A percentile compares a stretch with the other conserved stretches of the same genome.
These are phyloP conservation scores for Petrocephalus microphthalmus DNA, from an alignment of 2,113 vertebrate genomes.

Conservation along the genomic window DNA sequence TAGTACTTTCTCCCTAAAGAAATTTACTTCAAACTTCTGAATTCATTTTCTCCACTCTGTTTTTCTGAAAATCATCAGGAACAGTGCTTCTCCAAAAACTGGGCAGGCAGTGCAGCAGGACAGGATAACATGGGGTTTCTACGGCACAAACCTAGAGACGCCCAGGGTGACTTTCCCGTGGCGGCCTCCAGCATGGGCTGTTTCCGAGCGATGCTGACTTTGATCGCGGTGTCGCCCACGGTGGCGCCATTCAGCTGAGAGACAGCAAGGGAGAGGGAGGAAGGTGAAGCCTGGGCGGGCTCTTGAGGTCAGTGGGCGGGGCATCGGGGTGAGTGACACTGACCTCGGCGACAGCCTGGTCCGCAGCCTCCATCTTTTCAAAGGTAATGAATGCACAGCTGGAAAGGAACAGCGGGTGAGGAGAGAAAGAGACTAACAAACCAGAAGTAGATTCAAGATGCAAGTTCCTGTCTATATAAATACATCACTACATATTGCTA, in stretches of 20 bases:
- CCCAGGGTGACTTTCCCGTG: slow-evolving; percentile 80
- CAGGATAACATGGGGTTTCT: not conserved
- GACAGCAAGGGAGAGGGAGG: not conserved
- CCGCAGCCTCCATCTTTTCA: slow-evolving; percentile 88
- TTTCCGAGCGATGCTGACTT: slow-evolving; percentile 86
- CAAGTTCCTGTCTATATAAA: not conserved
- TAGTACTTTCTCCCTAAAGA: too few relatives aligned
- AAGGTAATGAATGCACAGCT: slow-evolving; percentile 89
- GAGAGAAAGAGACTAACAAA: not conserved
- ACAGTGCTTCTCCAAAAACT: not conserved
- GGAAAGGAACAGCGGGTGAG: slow-evolving; percentile 11
- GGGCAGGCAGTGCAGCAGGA: not conserved
- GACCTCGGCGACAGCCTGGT: slow-evolving; percentile 82
- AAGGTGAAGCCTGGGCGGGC: not conserved
- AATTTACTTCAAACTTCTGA: too few relatives aligned
- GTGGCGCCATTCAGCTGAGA: slow-evolving; percentile 69
- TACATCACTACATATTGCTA: not conserved
- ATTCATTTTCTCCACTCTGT: too few relatives aligned
- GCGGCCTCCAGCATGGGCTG: slow-evolving; percentile 86
- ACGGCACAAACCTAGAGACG: slow-evolving; percentile 70
- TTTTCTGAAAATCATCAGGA: too few relatives aligned
- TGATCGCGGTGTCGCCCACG: slow-evolving; percentile 74
- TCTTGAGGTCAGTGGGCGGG: not conserved
- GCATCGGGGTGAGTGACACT: slow-evolving; percentile 17
- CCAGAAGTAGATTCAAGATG: not conserved